phyloP scores from a whole-genome alignment of 2,888 invertebrate species.

The Liopterus haemorrhoidalis region DNA sequence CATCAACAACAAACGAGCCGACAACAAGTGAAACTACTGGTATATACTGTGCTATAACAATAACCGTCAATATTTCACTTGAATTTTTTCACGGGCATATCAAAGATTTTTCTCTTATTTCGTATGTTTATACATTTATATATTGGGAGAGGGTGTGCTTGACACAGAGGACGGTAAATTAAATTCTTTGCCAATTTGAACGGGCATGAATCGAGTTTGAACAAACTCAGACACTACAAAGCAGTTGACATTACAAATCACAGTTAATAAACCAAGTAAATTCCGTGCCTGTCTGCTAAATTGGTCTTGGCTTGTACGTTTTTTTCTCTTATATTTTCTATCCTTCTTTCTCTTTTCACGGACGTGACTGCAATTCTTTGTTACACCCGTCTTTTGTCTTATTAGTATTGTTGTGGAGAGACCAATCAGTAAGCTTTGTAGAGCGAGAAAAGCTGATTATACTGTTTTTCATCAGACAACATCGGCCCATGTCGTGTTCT shows the following conservation, averaged over 20 bases:
- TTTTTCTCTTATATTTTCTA: no score
- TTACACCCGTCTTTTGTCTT: constrained; percentile 24
- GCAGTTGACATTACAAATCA: constrained; percentile 15
- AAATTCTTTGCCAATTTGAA: background rate
- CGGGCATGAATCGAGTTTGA: constrained; percentile 9
- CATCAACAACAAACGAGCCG: no score
- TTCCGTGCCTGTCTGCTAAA: constrained; percentile 11
- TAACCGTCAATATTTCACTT: no score
- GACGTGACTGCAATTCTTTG: constrained; percentile 30
- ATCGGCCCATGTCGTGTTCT: no score
- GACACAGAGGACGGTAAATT: constrained; percentile 6
- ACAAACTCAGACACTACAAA: constrained; percentile 14
- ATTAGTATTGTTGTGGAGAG: constrained; percentile 29
- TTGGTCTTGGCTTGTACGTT: constrained; percentile 6
- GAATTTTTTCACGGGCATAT: no score
- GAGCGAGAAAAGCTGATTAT: constrained; percentile 29
- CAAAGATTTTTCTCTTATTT: no score
- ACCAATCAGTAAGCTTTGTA: constrained; percentile 26
- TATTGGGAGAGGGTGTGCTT: no score
- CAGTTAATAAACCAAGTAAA: constrained; percentile 14
- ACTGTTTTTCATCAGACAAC: constrained; percentile 20
- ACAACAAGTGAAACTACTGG: no score
- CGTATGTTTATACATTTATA: no score
- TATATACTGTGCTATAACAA: no score
- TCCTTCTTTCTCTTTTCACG: constrained; percentile 11